Evolutionary conservation across 2,113 vertebrate species (phyloP).

Genomic region (Forbesichthys papilliferus): DNA sequence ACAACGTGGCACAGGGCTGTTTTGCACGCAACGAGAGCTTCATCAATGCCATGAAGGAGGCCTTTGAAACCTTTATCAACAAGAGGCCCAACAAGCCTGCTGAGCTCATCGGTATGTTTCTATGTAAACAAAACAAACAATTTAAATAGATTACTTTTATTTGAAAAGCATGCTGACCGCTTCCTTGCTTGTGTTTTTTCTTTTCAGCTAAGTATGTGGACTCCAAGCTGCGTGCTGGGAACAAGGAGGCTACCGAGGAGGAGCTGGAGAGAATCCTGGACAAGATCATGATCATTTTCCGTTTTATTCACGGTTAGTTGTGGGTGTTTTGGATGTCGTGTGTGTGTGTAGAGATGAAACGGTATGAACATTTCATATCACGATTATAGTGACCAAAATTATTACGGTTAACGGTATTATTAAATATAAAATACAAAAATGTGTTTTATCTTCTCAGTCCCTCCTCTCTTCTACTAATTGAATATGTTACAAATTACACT

Average conservation of each 20-base stretch:
- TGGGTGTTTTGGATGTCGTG: not conserved
- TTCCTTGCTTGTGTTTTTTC: slow-evolving; percentile 1
- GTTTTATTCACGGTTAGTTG: slow-evolving; percentile 93
- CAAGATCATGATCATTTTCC: slow-evolving; percentile 99
- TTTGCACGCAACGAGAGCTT: slow-evolving; percentile 96
- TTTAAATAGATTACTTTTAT: not conserved
- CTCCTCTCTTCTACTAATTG: too few relatives aligned
- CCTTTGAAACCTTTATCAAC: slow-evolving; percentile 99
- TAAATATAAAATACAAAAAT: too few relatives aligned
- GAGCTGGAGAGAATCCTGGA: slow-evolving; percentile 98
- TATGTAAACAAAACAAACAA: not conserved
- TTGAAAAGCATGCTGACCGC: slow-evolving; percentile 1
- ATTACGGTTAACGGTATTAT: too few relatives aligned
- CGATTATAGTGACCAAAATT: too few relatives aligned
- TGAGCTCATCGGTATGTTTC: slow-evolving; percentile 89
- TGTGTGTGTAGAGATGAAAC: not conserved
- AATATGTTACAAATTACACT: too few relatives aligned
- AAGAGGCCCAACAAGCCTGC: slow-evolving; percentile 99
- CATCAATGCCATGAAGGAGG: slow-evolving; percentile 99
- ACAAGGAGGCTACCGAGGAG: slow-evolving; percentile 98
- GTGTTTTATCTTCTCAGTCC: too few relatives aligned
- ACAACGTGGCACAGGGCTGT: slow-evolving; percentile 93
- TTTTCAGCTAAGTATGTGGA: slow-evolving; percentile 93
- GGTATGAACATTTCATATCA: too few relatives aligned
- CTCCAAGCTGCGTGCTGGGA: slow-evolving; percentile 95